These are phyloP conservation scores for Drosophila parthenogenetica DNA, from an alignment of 2,888 invertebrate species.

Conservation along the genomic window DNA sequence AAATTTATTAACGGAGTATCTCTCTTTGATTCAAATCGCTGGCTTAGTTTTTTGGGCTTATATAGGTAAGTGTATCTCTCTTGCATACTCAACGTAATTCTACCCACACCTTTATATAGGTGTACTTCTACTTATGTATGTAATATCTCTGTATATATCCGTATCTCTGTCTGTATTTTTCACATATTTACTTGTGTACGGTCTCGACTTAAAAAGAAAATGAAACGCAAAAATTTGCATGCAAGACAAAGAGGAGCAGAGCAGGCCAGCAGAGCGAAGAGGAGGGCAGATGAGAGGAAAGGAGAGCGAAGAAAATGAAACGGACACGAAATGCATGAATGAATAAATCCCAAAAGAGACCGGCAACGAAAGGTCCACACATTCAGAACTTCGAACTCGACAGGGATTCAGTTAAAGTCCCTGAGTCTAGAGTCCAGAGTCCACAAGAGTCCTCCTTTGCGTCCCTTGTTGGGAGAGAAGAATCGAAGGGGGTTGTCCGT, in stretches of 20 bases:
- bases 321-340: constrained; percentile 59
- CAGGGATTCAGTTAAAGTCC: constrained; percentile 8
- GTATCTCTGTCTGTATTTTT: constrained; percentile 15
- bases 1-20: background rate
- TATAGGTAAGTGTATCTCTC: constrained; percentile 18
- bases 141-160: background rate
- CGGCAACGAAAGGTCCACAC: constrained; percentile 25
- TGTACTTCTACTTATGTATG: constrained; percentile 12
- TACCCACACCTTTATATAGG: constrained; percentile 42
- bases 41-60: background rate
- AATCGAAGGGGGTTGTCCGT: constrained; percentile 2
- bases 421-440: background rate
- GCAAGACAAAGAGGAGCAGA: constrained; percentile 51
- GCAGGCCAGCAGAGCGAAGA: background rate
- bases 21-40: background rate
- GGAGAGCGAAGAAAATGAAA: constrained; percentile 43
- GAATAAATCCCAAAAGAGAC: constrained; percentile 49
- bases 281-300: background rate
- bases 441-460: background rate
- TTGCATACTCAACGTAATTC: constrained; percentile 62
- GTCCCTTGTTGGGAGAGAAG: constrained; percentile 13
- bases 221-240: constrained; percentile 62
- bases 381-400: constrained; percentile 3
- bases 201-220: constrained; percentile 29
- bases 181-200: constrained; percentile 20